A percentile compares a stretch with the other conserved stretches of the same genome.
Conservation (phyloP, 1,140 invertebrate genomes). For the Zelostemma sp. region DNA sequence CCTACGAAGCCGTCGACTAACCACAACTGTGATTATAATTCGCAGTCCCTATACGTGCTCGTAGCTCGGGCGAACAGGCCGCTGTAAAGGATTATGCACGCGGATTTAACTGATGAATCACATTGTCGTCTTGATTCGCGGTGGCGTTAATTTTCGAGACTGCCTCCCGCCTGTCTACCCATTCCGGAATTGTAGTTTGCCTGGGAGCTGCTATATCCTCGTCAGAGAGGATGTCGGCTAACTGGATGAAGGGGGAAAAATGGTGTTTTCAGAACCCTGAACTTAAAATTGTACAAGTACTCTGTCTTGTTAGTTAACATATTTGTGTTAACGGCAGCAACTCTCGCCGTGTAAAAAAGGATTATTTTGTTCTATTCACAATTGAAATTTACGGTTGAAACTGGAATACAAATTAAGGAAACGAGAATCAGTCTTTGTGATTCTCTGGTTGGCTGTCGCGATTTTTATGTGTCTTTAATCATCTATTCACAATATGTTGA, state of each 20-base stretch:
- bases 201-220: constrained; percentile 34
- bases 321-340: neutral
- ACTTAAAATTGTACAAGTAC: neutral
- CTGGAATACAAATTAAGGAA: too few relatives aligned
- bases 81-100: constrained; percentile 71
- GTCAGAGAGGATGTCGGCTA: constrained; percentile 33
- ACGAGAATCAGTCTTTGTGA: too few relatives aligned
- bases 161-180: constrained; percentile 14
- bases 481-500: too few relatives aligned
- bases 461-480: too few relatives aligned
- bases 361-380: too few relatives aligned
- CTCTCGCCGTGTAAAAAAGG: too few relatives aligned
- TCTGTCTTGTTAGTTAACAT: neutral
- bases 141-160: constrained; percentile 68
- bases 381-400: too few relatives aligned
- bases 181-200: constrained; percentile 34
- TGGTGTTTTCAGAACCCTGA: neutral
- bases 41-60: constrained; percentile 55
- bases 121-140: constrained; percentile 72
- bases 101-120: constrained; percentile 73
- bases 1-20: constrained; percentile 53
- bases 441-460: too few relatives aligned
- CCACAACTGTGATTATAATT: constrained; percentile 72
- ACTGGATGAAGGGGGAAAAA: constrained; percentile 43
- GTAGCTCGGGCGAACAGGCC: constrained; percentile 36